A percentile compares a stretch with the other conserved stretches of the same genome.
Evolutionary conservation across 2,113 vertebrate species (phyloP).

Genomic region (Notarius quadriscutis): DNA sequence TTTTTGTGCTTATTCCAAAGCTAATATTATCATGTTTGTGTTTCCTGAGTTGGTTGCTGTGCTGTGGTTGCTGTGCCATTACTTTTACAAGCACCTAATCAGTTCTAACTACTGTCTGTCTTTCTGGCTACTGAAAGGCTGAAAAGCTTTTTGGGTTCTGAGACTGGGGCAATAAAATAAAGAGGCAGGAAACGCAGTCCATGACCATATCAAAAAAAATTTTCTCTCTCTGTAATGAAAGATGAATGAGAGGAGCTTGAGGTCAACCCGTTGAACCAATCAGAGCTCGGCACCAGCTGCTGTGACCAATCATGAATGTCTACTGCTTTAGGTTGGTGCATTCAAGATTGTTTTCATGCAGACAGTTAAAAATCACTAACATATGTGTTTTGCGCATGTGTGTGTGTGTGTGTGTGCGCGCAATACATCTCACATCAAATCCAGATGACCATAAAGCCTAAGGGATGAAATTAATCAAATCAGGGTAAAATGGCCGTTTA

Average conservation of each 20-base stretch:
- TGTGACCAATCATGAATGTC: conserved; percentile 19
- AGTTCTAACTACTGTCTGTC: conserved; percentile 16
- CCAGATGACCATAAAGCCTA: background rate
- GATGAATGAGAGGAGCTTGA: conserved; percentile 9
- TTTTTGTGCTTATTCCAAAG: background rate
- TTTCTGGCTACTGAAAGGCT: background rate
- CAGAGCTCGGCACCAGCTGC: background rate
- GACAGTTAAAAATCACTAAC: conserved; percentile 40
- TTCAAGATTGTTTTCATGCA: conserved; percentile 30
- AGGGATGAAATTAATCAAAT: background rate
- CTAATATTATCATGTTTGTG: conserved; percentile 19
- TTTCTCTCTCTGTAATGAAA: background rate
- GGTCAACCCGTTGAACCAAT: background rate
- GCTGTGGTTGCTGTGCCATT: conserved; percentile 29
- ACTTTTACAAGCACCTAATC: conserved; percentile 23
- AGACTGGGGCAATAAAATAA: background rate
- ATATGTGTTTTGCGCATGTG: conserved; percentile 38
- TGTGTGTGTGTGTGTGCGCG: conserved; percentile 16
- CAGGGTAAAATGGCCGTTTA: background rate
- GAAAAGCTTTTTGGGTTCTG: background rate
- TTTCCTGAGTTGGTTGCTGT: conserved; percentile 28
- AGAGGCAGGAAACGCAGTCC: background rate
- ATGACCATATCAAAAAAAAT: background rate
- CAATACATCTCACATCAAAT: conserved; percentile 6
- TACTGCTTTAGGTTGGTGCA: background rate